Evolutionary conservation across 2,888 invertebrate genomes (phyloP), one percentile per base, ranked within the genome.

Genomic region (Gandaritis pyraliata): DNA sequence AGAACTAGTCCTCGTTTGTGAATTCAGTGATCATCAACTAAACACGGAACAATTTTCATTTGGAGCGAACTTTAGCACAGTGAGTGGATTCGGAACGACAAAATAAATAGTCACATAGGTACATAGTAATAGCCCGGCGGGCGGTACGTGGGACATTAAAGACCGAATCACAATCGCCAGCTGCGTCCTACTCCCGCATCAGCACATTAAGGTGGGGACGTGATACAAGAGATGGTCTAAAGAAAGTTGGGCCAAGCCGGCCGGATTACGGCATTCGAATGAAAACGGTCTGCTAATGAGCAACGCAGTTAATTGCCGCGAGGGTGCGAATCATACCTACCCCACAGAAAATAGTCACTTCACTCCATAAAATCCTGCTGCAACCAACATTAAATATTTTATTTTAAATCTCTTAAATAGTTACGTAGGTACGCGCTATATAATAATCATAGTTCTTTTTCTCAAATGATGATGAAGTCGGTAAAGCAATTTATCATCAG

Each of bases 281-380:
- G 87, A 82, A 81, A 89, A 88, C 85, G 83, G 82, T 74, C 84
- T 85, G 86, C 82, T 89, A 89, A 89, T 89, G 89, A 90, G 87
- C 82, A 81, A 80, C 80, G 83, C 83, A 85, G 83, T 87, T 88
- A 88, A 89, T 88, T 87, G 86, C 82, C 72, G 76, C 71, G 71
- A 72, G 76, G 77, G 76, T 69, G 68, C 64, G 72, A 68, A 63
- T 71, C 75, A 68, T 53, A 53, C 58, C 33, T 33, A 33, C 33
- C 38, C 45, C 39, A 15, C 15, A n/a, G 30, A 2, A 59, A 55
- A 58, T 33, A 51, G 50, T 39, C 48, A 10, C 43, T 18, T 49
- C 64, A 59, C 52, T 56, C 18, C 11, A 18, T 52, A n/a, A n/a
- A n/a, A 7, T 5, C 13, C 38, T 5, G 38, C n/a, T 39, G n/a